Base-by-base conservation (phyloP, 1,140 invertebrate genomes). In the Mizuhopecten yessoensis region DNA sequence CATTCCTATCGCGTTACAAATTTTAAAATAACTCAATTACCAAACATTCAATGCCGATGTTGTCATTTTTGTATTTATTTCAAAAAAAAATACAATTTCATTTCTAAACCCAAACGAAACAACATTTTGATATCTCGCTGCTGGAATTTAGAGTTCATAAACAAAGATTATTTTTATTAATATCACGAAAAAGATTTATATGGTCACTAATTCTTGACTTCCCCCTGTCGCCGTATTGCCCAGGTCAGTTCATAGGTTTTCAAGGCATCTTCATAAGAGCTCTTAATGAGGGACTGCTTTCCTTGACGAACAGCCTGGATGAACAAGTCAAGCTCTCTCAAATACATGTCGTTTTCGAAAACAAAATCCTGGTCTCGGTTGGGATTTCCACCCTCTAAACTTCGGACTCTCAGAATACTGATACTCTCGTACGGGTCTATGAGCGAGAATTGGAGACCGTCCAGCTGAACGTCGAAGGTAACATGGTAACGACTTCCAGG, bases 381-480 rank as follows among this genome's bases (percentile, higher is more conserved):
- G 0, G 92, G 89, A 34, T 93, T 87, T 13, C 33, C 34, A 17
- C 86, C 90, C 13, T 91, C 90, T 34, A 93, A 86, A 86, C 87
- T 91, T 0, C 92, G 92, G 33, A 93, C 90, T 13, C 92, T 86
- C 86, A 93, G 86, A 9, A 90, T 90, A 45, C 92, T 91, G 17
- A 33, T 36, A 17, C 90, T 88, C 86, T 90, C 89, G 34, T 93
- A 93, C 20, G 92, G 92, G 42, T 90, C 87, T 20, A 93, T 93
- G 13, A 93, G 34, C 7, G 92, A 93, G 34, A 93, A 86, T 86
- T 91, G 57, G 34, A 93, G 49, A 10, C 92, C 90, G 39, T 93
- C 92, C 10, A 93, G 42, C 86, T 93, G 92, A 29, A 93, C 92
- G 13, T 93, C 92, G 29, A 93, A 87, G 33, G 88, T 93, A 17